Evolutionary conservation across 2,797 vertebrate species (phyloP).

Genomic region (Acanthurus leucopareius): DNA sequence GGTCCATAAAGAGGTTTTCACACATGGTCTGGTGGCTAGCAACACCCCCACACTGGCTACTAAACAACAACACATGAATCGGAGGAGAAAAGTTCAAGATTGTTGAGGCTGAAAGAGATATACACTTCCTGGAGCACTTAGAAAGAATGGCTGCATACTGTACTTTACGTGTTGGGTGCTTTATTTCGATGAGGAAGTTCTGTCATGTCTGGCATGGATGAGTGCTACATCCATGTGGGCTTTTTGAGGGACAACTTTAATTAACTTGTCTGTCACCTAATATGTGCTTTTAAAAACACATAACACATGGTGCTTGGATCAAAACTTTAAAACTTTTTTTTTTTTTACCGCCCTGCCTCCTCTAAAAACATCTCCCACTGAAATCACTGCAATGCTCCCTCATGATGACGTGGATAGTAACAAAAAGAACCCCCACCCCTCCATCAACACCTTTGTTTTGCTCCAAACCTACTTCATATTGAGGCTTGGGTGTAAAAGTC

Average conservation of each 20-base stretch:
- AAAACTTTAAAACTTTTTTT: slow-evolving; percentile 9
- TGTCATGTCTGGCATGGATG: background rate
- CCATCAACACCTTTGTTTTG: slow-evolving; percentile 51
- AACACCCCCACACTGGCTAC: slow-evolving; percentile 14
- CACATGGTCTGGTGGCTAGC: slow-evolving; percentile 21
- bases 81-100: slow-evolving; percentile 40
- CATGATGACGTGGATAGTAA: slow-evolving; percentile 32
- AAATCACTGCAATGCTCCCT: slow-evolving; percentile 30
- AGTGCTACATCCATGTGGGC: background rate
- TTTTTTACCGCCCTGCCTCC: background rate
- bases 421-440: slow-evolving; percentile 15
- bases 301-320: background rate
- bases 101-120: background rate
- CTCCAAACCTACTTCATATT: slow-evolving; percentile 54
- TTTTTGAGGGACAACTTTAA: background rate
- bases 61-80: slow-evolving; percentile 2
- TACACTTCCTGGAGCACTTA: background rate
- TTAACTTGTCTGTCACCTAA: background rate
- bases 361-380: slow-evolving; percentile 18
- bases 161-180: background rate
- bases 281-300: background rate
- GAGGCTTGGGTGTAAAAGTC: slow-evolving; percentile 79
- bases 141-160: background rate
- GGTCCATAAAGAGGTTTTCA: slow-evolving; percentile 66
- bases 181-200: background rate